These are phyloP conservation scores for Morbakka virulenta DNA, from an alignment of 30 jellyfish, hydroid and myxozoan genomes.

Conservation along the genomic window DNA sequence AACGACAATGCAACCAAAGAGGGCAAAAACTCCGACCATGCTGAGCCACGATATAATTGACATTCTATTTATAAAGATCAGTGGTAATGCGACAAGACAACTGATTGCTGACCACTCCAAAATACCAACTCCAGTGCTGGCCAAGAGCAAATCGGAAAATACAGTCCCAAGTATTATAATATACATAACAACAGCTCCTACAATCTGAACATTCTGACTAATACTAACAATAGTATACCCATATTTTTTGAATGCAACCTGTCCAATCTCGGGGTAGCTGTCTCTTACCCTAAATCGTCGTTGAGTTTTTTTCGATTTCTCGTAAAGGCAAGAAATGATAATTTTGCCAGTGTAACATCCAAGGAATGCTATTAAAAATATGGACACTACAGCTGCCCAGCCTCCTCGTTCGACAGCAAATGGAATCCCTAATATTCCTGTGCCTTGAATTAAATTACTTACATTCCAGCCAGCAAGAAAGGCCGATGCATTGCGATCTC, in stretches of 20 bases:
- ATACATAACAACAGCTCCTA: conserved; percentile 89
- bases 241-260: conserved; percentile 57
- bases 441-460: conserved; percentile 88
- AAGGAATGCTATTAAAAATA: conserved; percentile 69
- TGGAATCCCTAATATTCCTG: conserved; percentile 79
- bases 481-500: conserved; percentile 81
- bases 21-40: conserved; percentile 76
- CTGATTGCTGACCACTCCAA: conserved; percentile 90
- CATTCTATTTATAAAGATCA: conserved; percentile 78
- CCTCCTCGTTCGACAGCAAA: conserved; percentile 84
- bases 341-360: conserved; percentile 89
- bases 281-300: conserved; percentile 61
- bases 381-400: conserved; percentile 92
- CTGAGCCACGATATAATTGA: conserved; percentile 94
- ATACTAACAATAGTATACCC: conserved; percentile 61
- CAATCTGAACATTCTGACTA: conserved; percentile 74
- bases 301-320: conserved; percentile 72
- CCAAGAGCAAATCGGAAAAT: conserved; percentile 65
- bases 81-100: conserved; percentile 65
- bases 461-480: conserved; percentile 96
- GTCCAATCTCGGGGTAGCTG: conserved; percentile 88
- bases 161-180: conserved; percentile 78
- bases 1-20: conserved; percentile 67
- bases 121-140: conserved; percentile 57
- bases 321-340: conserved; percentile 77